Conservation (phyloP, 2,888 invertebrate species). For the Macrophya alboannulata region DNA sequence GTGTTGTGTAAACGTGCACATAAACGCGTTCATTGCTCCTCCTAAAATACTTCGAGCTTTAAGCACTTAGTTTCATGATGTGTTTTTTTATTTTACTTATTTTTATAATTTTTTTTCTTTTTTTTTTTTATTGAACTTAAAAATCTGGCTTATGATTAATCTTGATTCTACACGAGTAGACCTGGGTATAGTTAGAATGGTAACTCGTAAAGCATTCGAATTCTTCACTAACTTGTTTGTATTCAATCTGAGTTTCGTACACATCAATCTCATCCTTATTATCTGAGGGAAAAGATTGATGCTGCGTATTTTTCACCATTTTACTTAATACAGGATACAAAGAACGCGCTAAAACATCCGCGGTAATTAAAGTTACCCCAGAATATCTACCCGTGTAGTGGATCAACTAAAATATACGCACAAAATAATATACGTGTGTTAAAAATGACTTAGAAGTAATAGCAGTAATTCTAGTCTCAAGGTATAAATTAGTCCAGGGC, state of each 20-base stretch:
- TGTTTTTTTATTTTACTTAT: background rate
- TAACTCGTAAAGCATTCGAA: background rate
- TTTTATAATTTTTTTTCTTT: background rate
- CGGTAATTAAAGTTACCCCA: background rate
- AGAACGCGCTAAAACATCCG: background rate
- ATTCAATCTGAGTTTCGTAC: background rate
- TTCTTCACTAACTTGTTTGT: constrained; percentile 11
- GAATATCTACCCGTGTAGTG: background rate
- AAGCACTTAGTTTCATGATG: background rate
- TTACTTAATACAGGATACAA: background rate
- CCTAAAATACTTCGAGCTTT: background rate
- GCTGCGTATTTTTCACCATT: background rate
- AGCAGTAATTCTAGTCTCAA: constrained; percentile 13
- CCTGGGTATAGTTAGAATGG: background rate
- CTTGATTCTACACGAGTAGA: constrained; percentile 10
- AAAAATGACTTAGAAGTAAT: constrained; percentile 17
- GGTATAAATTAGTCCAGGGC: constrained; percentile 45
- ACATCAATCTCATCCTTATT: constrained; percentile 1
- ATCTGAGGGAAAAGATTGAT: background rate
- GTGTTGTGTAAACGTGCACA: constrained; percentile 1
- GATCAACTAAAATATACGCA: background rate
- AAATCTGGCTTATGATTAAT: background rate
- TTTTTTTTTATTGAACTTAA: background rate
- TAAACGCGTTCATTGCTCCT: background rate
- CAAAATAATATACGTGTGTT: background rate